Conservation (phyloP, 2,888 invertebrate species). For the Helobdella robusta region DNA sequence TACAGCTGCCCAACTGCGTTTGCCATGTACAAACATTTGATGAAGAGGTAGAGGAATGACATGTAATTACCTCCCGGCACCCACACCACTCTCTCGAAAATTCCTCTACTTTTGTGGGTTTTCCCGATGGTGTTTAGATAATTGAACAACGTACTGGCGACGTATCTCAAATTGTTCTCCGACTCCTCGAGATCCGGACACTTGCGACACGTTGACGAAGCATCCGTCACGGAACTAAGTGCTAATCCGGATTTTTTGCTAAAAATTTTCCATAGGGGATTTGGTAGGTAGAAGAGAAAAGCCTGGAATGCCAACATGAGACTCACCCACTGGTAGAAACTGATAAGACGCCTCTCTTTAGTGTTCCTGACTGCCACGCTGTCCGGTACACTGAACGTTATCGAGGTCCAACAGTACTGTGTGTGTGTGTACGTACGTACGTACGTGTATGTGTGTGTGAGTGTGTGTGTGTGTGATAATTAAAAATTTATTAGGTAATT, state of each 20-base stretch:
- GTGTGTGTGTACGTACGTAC: not conserved
- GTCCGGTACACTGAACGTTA: conserved; percentile 51
- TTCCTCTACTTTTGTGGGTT: conserved; percentile 47
- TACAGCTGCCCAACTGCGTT: conserved; percentile 52
- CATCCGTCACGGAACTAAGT: conserved; percentile 34
- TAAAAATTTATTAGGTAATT: not conserved
- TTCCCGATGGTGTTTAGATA: conserved; percentile 46
- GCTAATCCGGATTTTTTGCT: conserved; percentile 34
- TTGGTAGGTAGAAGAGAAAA: conserved; percentile 44
- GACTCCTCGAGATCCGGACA: conserved; percentile 28
- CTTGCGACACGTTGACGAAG: conserved; percentile 31
- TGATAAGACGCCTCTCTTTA: too few species aligned
- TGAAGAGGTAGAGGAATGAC: conserved; percentile 50
- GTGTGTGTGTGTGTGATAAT: not conserved
- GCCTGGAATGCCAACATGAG: conserved; percentile 34
- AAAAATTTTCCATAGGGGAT: conserved; percentile 51
- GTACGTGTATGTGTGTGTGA: not conserved
- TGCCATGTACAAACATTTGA: conserved; percentile 48
- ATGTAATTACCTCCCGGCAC: conserved; percentile 48
- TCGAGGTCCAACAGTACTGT: conserved; percentile 52
- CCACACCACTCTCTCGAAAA: conserved; percentile 47
- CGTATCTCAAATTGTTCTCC: conserved; percentile 28
- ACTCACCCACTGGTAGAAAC: conserved; percentile 36
- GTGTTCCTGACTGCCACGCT: too few species aligned
- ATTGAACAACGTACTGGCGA: conserved; percentile 33